A percentile compares a stretch with the other conserved stretches of the same genome.
These are phyloP conservation scores for Otocyon megalotis DNA, from an alignment of 2,113 vertebrate genomes.

Conservation along the genomic window DNA sequence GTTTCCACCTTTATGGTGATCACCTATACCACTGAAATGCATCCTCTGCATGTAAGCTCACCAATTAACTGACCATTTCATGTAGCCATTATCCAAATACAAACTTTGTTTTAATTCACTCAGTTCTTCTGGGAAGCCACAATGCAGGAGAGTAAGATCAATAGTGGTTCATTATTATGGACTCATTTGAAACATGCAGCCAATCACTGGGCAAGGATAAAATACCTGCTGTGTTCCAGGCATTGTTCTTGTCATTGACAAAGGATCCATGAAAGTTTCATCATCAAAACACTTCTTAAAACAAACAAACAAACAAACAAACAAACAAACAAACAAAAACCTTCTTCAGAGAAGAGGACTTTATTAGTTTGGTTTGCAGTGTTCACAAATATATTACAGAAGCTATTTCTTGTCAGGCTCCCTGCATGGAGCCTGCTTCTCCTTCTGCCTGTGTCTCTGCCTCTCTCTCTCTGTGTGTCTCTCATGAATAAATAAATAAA, in stretches of 20 bases:
- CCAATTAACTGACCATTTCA: background rate
- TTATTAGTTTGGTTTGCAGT: background rate
- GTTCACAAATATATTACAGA: slow-evolving; percentile 8
- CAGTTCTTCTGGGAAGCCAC: background rate
- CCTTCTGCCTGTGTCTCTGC: too few species aligned
- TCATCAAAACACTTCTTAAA: background rate
- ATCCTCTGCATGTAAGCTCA: background rate
- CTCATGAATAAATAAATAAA: too few species aligned
- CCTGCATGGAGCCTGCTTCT: too few species aligned
- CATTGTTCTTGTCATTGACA: background rate
- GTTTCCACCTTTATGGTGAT: slow-evolving; percentile 6
- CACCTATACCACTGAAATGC: background rate
- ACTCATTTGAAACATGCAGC: background rate
- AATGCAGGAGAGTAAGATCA: background rate
- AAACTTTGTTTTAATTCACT: slow-evolving; percentile 21
- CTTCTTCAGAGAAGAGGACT: background rate
- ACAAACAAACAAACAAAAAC: background rate
- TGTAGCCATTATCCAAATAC: background rate
- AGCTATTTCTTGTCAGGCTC: background rate
- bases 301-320: background rate
- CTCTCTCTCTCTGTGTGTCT: too few species aligned
- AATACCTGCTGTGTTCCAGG: background rate
- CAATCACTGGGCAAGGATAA: slow-evolving; percentile 19
- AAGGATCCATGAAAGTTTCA: background rate
- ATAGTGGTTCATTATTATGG: background rate